Conservation (phyloP, 1,140 invertebrate species). For the Calliopsis andreniformis region DNA sequence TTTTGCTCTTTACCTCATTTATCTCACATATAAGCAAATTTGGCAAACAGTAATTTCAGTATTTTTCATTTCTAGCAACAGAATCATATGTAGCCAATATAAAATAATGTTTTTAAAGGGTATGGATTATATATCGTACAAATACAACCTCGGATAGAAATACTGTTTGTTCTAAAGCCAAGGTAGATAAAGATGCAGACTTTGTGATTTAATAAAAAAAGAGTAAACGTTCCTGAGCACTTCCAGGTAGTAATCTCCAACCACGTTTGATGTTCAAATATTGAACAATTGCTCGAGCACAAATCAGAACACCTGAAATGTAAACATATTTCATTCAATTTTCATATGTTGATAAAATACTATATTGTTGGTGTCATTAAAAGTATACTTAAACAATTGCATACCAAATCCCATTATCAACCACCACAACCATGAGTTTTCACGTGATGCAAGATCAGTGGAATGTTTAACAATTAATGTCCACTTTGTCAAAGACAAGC, state of each 20-base stretch:
- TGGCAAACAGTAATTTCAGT: constrained; percentile 53
- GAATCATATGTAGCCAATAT: constrained; percentile 56
- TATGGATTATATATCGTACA: constrained; percentile 70
- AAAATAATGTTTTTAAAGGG: constrained; percentile 54
- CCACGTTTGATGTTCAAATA: constrained; percentile 95
- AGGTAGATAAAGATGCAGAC: constrained; percentile 59
- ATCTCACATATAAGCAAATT: constrained; percentile 47
- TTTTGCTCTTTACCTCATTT: constrained; percentile 26
- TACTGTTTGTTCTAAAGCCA: constrained; percentile 70
- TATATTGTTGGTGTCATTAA: background rate
- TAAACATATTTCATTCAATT: constrained; percentile 14
- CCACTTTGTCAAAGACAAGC: constrained; percentile 96
- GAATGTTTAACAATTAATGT: constrained; percentile 95
- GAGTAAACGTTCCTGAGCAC: constrained; percentile 91
- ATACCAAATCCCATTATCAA: constrained; percentile 93
- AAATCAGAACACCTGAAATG: constrained; percentile 89
- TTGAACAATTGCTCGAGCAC: constrained; percentile 92
- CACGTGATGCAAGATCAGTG: constrained; percentile 90
- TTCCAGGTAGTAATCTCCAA: constrained; percentile 92
- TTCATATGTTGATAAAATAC: constrained; percentile 3
- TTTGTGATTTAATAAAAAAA: constrained; percentile 89
- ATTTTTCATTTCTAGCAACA: constrained; percentile 35
- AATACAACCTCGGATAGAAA: constrained; percentile 73
- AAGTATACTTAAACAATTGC: constrained; percentile 53
- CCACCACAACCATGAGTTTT: constrained; percentile 95